These are phyloP conservation scores for Brachyopa scutellaris DNA, from an alignment of 2,888 invertebrate species.

Conservation along the genomic window DNA sequence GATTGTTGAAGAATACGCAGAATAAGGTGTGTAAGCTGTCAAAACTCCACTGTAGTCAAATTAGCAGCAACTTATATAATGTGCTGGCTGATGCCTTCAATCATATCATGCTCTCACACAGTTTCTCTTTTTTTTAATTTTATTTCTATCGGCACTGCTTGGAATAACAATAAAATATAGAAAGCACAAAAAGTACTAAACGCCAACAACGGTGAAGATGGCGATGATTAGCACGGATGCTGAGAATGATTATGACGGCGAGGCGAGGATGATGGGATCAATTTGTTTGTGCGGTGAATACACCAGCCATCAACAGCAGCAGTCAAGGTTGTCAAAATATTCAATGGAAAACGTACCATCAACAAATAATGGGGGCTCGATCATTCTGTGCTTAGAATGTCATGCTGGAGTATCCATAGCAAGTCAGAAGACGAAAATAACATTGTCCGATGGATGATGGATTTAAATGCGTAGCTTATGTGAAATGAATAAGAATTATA, in stretches of 20 bases:
- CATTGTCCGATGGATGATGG: no score
- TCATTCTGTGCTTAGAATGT: background rate
- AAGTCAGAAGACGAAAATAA: background rate
- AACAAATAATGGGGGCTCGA: background rate
- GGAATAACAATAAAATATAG: slow-evolving; percentile 61
- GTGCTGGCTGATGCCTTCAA: slow-evolving; percentile 61
- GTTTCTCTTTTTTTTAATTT: slow-evolving; percentile 36
- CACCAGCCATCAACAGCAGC: slow-evolving; percentile 30
- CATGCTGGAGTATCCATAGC: no score
- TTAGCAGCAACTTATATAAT: slow-evolving; percentile 58
- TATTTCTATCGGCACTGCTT: slow-evolving; percentile 38
- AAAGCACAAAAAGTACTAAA: slow-evolving; percentile 24
- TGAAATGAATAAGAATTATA: no score
- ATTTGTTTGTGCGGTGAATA: slow-evolving; percentile 36
- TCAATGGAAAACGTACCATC: background rate
- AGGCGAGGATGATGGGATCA: slow-evolving; percentile 53
- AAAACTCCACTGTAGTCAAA: slow-evolving; percentile 62
- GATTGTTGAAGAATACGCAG: background rate
- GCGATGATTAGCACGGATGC: slow-evolving; percentile 60
- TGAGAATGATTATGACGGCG: slow-evolving; percentile 54
- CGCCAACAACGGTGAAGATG: slow-evolving; percentile 21
- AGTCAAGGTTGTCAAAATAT: slow-evolving; percentile 53
- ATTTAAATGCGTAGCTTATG: no score
- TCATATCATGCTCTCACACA: slow-evolving; percentile 16
- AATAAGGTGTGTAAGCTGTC: slow-evolving; percentile 56